Conservation (phyloP, 2,888 invertebrate species). For the Latheticus oryzae region DNA sequence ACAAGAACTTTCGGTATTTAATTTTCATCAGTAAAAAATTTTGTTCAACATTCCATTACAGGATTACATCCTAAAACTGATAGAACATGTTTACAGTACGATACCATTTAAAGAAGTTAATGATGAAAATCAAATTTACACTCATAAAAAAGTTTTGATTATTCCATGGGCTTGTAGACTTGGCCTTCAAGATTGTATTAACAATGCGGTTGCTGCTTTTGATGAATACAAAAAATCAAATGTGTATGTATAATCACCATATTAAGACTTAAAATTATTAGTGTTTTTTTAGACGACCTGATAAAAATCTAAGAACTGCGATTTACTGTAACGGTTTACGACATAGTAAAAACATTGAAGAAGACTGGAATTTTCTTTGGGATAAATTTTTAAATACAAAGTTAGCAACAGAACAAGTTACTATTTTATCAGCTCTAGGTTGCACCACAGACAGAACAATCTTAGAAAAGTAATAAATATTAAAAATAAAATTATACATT, state of each 20-base stretch:
- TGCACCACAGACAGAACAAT: slow-evolving; percentile 72
- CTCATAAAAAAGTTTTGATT: slow-evolving; percentile 71
- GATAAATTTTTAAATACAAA: slow-evolving; percentile 66
- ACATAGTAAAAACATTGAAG: slow-evolving; percentile 66
- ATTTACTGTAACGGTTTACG: slow-evolving; percentile 83
- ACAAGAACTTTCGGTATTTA: slow-evolving; percentile 31
- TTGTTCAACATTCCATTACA: too few species aligned
- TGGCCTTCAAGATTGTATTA: slow-evolving; percentile 70
- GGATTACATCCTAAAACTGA: slow-evolving; percentile 66
- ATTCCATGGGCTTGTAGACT: slow-evolving; percentile 74
- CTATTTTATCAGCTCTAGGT: slow-evolving; percentile 75
- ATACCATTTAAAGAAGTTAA: slow-evolving; percentile 68
- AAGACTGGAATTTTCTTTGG: slow-evolving; percentile 76
- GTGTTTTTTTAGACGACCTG: slow-evolving; percentile 63
- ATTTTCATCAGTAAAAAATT: too few species aligned
- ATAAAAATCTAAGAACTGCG: slow-evolving; percentile 74
- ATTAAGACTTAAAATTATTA: neutral
- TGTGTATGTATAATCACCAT: slow-evolving; percentile 3
- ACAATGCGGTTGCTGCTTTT: slow-evolving; percentile 64
- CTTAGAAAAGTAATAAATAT: slow-evolving; percentile 67
- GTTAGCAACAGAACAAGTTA: slow-evolving; percentile 77
- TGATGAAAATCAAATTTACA: slow-evolving; percentile 68
- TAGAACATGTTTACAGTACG: slow-evolving; percentile 66
- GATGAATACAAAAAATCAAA: slow-evolving; percentile 49
- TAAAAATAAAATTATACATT: too few species aligned